phyloP scores from a whole-genome alignment of 2,888 invertebrate genomes.

The Polymixis flavicincta region DNA sequence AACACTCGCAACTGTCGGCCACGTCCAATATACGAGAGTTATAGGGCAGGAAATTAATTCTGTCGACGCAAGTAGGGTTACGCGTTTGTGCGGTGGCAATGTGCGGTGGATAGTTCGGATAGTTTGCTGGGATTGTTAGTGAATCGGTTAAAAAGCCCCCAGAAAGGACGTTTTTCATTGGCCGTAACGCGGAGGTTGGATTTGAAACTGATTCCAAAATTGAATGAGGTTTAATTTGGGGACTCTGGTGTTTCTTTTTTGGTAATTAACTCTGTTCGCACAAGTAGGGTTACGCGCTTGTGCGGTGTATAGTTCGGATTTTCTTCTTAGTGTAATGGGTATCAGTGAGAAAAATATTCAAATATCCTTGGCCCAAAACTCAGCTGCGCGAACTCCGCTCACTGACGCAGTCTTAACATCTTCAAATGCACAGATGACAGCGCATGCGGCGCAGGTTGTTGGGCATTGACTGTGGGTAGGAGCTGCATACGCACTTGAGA shows the following conservation, averaged over 20 bases:
- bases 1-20: constrained; percentile 86
- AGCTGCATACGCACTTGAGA: too few relatives aligned
- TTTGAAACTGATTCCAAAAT: background rate
- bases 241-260: too few relatives aligned
- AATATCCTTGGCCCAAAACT: too few relatives aligned
- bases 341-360: too few relatives aligned
- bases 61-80: constrained; percentile 88
- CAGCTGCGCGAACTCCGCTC: too few relatives aligned
- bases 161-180: background rate
- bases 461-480: too few relatives aligned
- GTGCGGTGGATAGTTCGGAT: constrained; percentile 57
- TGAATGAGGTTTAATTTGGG: too few relatives aligned
- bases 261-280: constrained; percentile 90
- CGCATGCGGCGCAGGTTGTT: too few relatives aligned
- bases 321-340: too few relatives aligned
- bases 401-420: too few relatives aligned
- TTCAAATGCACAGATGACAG: too few relatives aligned
- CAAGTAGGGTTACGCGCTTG: constrained; percentile 85
- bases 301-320: constrained; percentile 64
- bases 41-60: constrained; percentile 90
- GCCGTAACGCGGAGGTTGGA: background rate
- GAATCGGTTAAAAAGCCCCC: background rate
- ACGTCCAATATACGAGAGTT: constrained; percentile 89
- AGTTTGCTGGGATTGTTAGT: constrained; percentile 38
- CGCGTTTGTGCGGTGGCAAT: constrained; percentile 72